Evolutionary conservation across 2,113 vertebrate species (phyloP), one percentile per base, ranked within the genome.

Genomic region (Mystacornis crossleyi): DNA sequence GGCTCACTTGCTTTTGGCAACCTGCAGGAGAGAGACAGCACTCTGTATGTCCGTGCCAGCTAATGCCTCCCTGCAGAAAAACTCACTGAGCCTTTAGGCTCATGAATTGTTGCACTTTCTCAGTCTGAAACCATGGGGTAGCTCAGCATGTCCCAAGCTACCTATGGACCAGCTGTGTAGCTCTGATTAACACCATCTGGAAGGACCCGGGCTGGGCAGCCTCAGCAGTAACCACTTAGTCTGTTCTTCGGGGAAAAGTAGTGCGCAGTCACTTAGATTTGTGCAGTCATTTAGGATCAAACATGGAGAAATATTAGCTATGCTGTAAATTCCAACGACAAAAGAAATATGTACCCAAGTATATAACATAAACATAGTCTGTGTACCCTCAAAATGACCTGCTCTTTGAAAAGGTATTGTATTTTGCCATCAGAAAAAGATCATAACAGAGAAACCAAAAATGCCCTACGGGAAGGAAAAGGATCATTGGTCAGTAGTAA

Each of bases 391-490:
- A 2, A 43, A 74, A 55, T 72, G 38, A 89, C 81, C 73, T 62
- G 40, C 33, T 94, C 48, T 77, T 85, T 93, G 54, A 70, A 81
- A 65, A 88, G 11, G 6, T 78, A 67, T 51, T 88, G 48, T 33
- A 58, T 93, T 96, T 92, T 94, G 54, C 23, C 36, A 57, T 79
- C 43, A 50, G 53, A 85, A 91, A 36, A 88, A 84, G 19, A 88
- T 36, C 13, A n/a, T 36, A 50, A 62, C 34, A 34, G 21, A 67
- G 21, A 84, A 50, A 47, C 64, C 1, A 6, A 75, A 65, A 91
- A 42, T 2, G 4, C 31, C 55, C 42, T 36, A 20, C 95, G 54
- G 45, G 60, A 91, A 89, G 28, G 18, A 93, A 91, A 81, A 69
- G 62, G 54, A 42, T 38, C 62, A 33, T 65, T 93, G 84, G 64